phyloP scores from a whole-genome alignment of 2,888 invertebrate genomes.

The Loripinus fragilis region DNA sequence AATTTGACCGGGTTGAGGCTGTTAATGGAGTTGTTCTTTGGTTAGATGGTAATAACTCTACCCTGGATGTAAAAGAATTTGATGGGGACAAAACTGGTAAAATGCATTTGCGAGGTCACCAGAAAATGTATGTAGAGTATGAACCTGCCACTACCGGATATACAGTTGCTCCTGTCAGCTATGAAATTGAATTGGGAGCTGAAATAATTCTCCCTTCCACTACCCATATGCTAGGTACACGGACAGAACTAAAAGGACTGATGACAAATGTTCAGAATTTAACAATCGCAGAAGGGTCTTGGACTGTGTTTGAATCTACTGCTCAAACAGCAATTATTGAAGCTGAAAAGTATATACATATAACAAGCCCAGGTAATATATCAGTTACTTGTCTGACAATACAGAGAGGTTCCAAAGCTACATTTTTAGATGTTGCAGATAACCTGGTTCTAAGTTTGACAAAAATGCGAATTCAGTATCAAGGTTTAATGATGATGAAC shows the following conservation, averaged over 20 bases:
- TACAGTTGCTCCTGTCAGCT: slow-evolving; percentile 76
- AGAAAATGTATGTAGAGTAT: slow-evolving; percentile 69
- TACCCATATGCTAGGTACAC: slow-evolving; percentile 69
- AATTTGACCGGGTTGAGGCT: slow-evolving; percentile 69
- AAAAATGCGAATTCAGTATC: slow-evolving; percentile 66
- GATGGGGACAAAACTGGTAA: slow-evolving; percentile 73
- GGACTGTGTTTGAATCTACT: slow-evolving; percentile 65
- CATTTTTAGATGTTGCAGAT: slow-evolving; percentile 60
- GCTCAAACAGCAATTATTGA: slow-evolving; percentile 73
- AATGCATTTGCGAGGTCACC: slow-evolving; percentile 63
- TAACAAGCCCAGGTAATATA: slow-evolving; percentile 69
- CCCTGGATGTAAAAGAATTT: slow-evolving; percentile 69
- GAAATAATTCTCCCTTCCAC: slow-evolving; percentile 69
- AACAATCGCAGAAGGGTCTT: slow-evolving; percentile 71
- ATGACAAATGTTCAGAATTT: slow-evolving; percentile 73
- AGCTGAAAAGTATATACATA: slow-evolving; percentile 60
- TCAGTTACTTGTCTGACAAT: slow-evolving; percentile 65
- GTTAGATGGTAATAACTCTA: slow-evolving; percentile 60
- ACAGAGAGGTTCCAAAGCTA: slow-evolving; percentile 67
- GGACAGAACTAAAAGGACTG: slow-evolving; percentile 65
- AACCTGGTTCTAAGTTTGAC: slow-evolving; percentile 60
- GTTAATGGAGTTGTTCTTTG: slow-evolving; percentile 67
- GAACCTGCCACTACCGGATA: slow-evolving; percentile 67
- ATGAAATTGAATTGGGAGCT: slow-evolving; percentile 62
- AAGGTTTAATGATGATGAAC: slow-evolving; percentile 68